A percentile compares a stretch with the other conserved stretches of the same genome.
Evolutionary conservation across 2,797 vertebrate genomes (phyloP).

Genomic region (Hemibagrus guttatus): DNA sequence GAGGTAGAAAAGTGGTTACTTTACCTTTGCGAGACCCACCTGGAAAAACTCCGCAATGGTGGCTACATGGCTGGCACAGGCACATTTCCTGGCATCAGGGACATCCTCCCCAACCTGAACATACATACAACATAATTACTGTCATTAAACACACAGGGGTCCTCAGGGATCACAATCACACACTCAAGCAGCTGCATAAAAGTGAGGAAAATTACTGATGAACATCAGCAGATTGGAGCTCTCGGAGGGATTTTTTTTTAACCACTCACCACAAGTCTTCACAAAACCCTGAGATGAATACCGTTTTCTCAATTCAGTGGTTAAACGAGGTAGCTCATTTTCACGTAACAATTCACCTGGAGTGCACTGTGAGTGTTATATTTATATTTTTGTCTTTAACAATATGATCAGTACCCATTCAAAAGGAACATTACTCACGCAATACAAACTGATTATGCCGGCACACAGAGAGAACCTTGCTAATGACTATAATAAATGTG

Average conservation of each 20-base stretch:
- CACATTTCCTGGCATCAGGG: constrained; percentile 91
- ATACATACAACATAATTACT: constrained; percentile 43
- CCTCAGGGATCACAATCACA: constrained; percentile 2
- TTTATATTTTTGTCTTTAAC: constrained; percentile 25
- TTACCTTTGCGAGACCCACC: constrained; percentile 72
- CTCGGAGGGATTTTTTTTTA: neutral
- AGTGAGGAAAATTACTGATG: neutral
- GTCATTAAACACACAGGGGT: neutral
- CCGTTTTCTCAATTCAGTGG: neutral
- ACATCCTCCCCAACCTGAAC: constrained; percentile 94
- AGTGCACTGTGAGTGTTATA: constrained; percentile 7
- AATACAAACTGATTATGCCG: constrained; percentile 33
- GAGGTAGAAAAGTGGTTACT: constrained; percentile 31
- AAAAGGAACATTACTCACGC: constrained; percentile 15
- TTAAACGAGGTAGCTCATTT: neutral
- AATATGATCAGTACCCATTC: constrained; percentile 36
- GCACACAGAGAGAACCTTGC: neutral
- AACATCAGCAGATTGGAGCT: constrained; percentile 12
- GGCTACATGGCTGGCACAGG: constrained; percentile 94
- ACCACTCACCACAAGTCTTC: constrained; percentile 8
- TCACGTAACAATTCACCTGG: constrained; percentile 17
- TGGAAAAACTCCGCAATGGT: constrained; percentile 96
- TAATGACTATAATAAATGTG: constrained; percentile 13
- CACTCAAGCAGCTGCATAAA: neutral
- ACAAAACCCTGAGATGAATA: constrained; percentile 4